Evolutionary conservation across 2,888 invertebrate genomes (phyloP), one percentile per base, ranked within the genome.

Genomic region (Malthinus seriepunctatus): DNA sequence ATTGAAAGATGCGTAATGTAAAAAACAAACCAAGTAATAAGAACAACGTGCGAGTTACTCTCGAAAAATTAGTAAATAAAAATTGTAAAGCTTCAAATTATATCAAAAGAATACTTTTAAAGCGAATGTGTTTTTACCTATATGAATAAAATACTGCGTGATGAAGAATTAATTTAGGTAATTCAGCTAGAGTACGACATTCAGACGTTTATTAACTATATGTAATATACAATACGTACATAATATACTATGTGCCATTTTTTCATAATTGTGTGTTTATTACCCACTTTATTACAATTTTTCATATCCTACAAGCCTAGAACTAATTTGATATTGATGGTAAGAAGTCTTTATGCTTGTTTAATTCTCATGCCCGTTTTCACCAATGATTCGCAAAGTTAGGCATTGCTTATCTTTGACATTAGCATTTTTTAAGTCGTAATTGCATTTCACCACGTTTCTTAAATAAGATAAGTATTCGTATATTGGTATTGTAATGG

Each of bases 221-320:
- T 79, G 79, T 79, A 79, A 79, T 77, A 79, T 78, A 79, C 77
- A 78, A 75, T 79, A 79, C 78, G 79, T 79, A 79, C 79, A 79
- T 79, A 79, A 79, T 79, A 79, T 79, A 79, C 75, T 79, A 79
- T 79, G 78, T 79, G 79, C 79, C 79, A 79, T 79, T 79, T 79
- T 79, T 78, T 54, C 57, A 61, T 61, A 61, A 42, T 45, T 23
- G 11, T 51, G 42, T 51, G 51, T 56, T 45, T 56, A 14, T 53
- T 47, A 14, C 23, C 23, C 11, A 42, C 23, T 42, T n/a, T 42
- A 42, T 23, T 42, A 23, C 23, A 23, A 23, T 23, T 23, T 23
- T 5, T 23, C 3, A 5, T 23, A 23, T 23, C 23, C 23, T 23
- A 23, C 23, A 23, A 23, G 23, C 23, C 2, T 5, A 3, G 23